Percentiles rank a stretch among this genome's conserved stretches.
These are phyloP conservation scores for Rhinopithecus roxellana DNA, from an alignment of 2,113 vertebrate species.

Conservation along the genomic window DNA sequence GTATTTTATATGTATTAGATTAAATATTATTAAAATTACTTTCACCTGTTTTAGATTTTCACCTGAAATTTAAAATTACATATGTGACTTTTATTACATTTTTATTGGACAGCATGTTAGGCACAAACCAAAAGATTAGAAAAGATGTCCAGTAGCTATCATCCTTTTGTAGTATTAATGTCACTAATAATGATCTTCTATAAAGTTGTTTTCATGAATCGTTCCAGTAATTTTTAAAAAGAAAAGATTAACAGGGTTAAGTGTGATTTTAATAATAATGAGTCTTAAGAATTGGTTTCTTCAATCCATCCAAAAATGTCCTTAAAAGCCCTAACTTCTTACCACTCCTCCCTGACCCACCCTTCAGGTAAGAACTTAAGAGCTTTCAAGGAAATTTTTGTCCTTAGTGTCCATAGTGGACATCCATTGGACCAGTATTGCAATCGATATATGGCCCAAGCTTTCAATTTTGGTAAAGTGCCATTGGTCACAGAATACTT, in stretches of 20 bases:
- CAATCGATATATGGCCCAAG: too few species aligned
- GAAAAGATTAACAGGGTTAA: not conserved
- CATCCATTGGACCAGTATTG: too few species aligned
- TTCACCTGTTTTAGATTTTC: conserved; percentile 40
- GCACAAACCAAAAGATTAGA: conserved; percentile 24
- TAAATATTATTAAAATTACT: not conserved
- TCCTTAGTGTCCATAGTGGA: too few species aligned
- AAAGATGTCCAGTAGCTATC: conserved; percentile 3
- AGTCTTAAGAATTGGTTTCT: conserved; percentile 22
- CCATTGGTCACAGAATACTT: accelerated
- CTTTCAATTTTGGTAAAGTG: not conserved
- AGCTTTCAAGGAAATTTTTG: not conserved
- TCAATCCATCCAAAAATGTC: not conserved
- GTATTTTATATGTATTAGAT: not conserved
- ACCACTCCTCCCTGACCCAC: not conserved
- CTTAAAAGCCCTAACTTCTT: not conserved
- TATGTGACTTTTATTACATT: not conserved
- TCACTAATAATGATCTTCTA: not conserved
- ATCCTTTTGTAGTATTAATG: not conserved
- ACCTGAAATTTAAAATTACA: not conserved
- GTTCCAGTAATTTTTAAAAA: accelerated
- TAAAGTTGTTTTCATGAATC: not conserved
- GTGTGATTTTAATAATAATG: not conserved
- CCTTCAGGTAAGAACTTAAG: not conserved
- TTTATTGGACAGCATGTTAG: not conserved